Evolutionary conservation across 2,888 invertebrate genomes (phyloP), one percentile per base, ranked within the genome.

Genomic region (Caradrina clavipalpis): DNA sequence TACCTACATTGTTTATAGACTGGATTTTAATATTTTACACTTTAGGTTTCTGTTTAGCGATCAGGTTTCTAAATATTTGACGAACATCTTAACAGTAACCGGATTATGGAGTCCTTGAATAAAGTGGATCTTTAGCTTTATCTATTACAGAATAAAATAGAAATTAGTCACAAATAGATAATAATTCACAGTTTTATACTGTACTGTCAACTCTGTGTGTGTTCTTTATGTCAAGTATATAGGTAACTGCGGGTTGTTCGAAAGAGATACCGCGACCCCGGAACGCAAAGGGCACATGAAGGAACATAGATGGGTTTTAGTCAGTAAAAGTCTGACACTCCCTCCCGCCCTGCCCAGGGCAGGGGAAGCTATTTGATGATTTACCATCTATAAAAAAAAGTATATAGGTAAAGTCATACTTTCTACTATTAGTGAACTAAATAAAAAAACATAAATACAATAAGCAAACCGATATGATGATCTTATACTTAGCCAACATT

Each of bases 1-100:
- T 64, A 69, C 51, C 15, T 57, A 26, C 47, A 60, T 70, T 66
- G 56, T 79, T 66, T 79, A 57, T 63, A 5, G 49, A 26, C 51
- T 60, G 21, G 50, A 54, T 69, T 79, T 62, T 53, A 58, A 69
- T 47, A 69, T 56, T 65, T 31, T 51, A 26, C 35, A 26, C 60
- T 58, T 49, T 1, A 21, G 10, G 57, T 61, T 49, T 63, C 53
- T 57, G 53, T 65, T 75, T 19, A 21, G 15, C 10, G 47, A 22
- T 54, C 39, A 19, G 21, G 8, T 7, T 45, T 19, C 17, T 42
- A 53, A 45, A 45, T 45, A 45, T 45, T 17, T 47, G 35, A 47
- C 26, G 22, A n/a, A 49, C 8, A 49, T 65, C 42, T 65, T 17
- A 53, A n/a, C n/a, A 39, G 57, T 47, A 73, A 26, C n/a, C 1